Base-by-base conservation (phyloP, 1,140 invertebrate species). In the Aphelinus atriplicis region DNA sequence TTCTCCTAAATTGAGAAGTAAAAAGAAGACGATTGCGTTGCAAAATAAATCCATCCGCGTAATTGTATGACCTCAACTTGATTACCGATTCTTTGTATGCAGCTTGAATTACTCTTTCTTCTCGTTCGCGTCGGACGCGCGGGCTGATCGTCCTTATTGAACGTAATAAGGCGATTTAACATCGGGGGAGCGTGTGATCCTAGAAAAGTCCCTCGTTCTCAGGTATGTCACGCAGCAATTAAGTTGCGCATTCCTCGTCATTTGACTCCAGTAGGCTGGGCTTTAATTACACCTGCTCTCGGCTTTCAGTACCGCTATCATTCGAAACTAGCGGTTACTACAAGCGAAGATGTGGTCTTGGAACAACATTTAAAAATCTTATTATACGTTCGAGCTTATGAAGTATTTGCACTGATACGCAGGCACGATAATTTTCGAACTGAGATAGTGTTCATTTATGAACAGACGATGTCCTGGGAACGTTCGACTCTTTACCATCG, bases 81-180 rank as follows among this genome's bases (percentile, higher is more conserved):
- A 60, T 73, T 73, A 73, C 56, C 47, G 43, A 66, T 67, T 58
- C 64, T 73, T 73, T 48, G 48, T 67, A 67, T 67, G 71, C 64
- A 26, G 56, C 45, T 46, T 48, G 56, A 67, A 66, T 66, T 58
- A 9, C 7, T 73, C 26, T 1, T 62, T 56, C 26, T 66, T 7
- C 26, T 45, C 3, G 10, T 56, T 63, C 45, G 1, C 9, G 42
- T 55, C 5, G 2, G 43, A 45, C 42, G 3, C 7, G 5, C 26
- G 26, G 62, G n/a, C 63, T n/a, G 50, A 66, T 73, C 71, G n/a
- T n/a, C 55, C 63, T 73, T 73, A 73, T 73, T 66, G 58, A 65
- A 58, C 46, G 63, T 74, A 74, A 74, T 74, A 62, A 74, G 72
- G 50, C 65, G 65, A 74, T 74, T 74, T 67, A 74, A 48, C 72